These are phyloP conservation scores for Solea senegalensis DNA, from an alignment of 2,113 vertebrate genomes.

Conservation along the genomic window DNA sequence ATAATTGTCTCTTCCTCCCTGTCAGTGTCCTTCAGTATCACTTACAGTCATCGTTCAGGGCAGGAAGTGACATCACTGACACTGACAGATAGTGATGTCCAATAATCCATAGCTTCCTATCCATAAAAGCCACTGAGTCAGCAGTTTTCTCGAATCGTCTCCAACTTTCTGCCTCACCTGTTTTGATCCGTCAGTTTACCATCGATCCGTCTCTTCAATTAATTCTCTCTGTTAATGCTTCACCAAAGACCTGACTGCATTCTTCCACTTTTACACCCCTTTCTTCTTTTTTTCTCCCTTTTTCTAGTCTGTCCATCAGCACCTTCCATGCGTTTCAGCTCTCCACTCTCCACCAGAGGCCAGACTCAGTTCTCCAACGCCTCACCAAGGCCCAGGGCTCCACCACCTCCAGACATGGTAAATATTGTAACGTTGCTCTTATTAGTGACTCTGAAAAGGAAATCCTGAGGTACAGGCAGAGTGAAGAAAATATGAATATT, in stretches of 20 bases:
- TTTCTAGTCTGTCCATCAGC: conserved; percentile 79
- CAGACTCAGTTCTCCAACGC: conserved; percentile 79
- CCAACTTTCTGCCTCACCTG: conserved; percentile 16
- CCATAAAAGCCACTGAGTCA: conserved; percentile 33
- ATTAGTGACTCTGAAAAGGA: conserved; percentile 32
- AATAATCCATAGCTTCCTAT: conserved; percentile 32
- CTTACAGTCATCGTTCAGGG: conserved; percentile 44
- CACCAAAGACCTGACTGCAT: conserved; percentile 9
- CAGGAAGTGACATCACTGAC: conserved; percentile 44
- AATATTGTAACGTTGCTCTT: conserved; percentile 49
- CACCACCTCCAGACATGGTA: conserved; percentile 67
- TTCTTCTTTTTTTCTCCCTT: conserved; percentile 9
- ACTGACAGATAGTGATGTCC: conserved; percentile 35
- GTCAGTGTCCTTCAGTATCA: conserved; percentile 36
- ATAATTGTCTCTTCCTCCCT: conserved; percentile 21
- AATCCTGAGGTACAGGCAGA: conserved; percentile 5
- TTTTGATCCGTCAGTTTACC: conserved; percentile 36
- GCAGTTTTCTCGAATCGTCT: conserved; percentile 31
- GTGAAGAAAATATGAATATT: not conserved
- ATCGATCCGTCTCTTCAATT: conserved; percentile 30
- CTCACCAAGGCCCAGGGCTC: conserved; percentile 62
- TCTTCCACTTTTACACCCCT: conserved; percentile 17
- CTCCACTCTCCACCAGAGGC: conserved; percentile 82
- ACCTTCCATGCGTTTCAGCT: conserved; percentile 83
- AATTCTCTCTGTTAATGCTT: conserved; percentile 14